Evolutionary conservation across 2,113 vertebrate species (phyloP).

Genomic region (Theristicus caerulescens): DNA sequence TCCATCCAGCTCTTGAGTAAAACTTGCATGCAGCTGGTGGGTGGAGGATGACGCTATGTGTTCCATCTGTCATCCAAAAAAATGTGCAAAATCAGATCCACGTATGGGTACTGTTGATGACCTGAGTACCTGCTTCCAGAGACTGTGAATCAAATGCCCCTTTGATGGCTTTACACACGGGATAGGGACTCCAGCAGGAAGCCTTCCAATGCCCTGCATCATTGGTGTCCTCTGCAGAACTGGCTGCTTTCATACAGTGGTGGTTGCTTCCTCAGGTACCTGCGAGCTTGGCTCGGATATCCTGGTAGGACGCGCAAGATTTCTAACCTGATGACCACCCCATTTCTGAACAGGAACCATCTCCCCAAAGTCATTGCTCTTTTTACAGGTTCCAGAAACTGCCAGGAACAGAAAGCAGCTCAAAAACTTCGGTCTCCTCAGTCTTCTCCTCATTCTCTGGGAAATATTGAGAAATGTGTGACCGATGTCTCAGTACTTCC

Average conservation of each 20-base stretch:
- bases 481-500: background rate
- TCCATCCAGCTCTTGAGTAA: background rate
- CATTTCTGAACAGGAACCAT: background rate
- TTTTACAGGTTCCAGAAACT: background rate
- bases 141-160: background rate
- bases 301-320: background rate
- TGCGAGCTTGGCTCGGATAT: background rate
- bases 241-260: background rate
- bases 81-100: background rate
- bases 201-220: background rate
- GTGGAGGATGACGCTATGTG: background rate
- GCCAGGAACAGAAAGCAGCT: background rate
- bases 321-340: background rate
- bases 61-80: background rate
- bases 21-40: background rate
- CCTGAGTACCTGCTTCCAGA: background rate
- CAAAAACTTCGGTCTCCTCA: background rate
- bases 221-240: background rate
- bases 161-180: background rate
- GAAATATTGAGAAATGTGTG: background rate
- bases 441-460: background rate
- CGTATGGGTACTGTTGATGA: background rate
- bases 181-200: background rate
- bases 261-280: background rate
- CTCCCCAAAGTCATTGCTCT: background rate